These are phyloP conservation scores for Emys orbicularis DNA, from an alignment of 2,797 vertebrate genomes.

Conservation along the genomic window DNA sequence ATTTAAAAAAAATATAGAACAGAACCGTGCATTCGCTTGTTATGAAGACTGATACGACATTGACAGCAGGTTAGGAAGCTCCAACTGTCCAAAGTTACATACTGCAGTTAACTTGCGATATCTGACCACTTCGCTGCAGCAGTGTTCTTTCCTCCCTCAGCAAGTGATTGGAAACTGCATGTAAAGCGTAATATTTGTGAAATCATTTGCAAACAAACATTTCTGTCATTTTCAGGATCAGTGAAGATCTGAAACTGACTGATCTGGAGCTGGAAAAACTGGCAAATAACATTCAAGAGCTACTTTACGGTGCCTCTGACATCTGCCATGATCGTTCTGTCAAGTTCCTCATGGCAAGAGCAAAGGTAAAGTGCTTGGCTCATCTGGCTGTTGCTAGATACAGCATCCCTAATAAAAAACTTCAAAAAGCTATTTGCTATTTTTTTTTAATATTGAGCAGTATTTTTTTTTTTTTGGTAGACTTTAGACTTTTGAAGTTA, in stretches of 20 bases:
- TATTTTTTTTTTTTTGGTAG: not conserved
- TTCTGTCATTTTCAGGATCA: conserved; percentile 80
- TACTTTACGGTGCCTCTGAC: conserved; percentile 91
- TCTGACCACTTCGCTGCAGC: not conserved
- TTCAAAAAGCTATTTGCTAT: not conserved
- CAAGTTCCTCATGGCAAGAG: conserved; percentile 93
- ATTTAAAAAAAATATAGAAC: not conserved
- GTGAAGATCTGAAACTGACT: conserved; percentile 91
- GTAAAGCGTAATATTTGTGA: not conserved
- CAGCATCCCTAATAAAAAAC: not conserved
- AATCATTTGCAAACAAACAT: not conserved
- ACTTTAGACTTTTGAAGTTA: not conserved
- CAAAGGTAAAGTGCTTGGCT: conserved; percentile 86
- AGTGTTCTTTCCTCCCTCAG: not conserved
- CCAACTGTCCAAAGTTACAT: not conserved
- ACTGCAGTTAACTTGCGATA: not conserved
- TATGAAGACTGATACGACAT: not conserved
- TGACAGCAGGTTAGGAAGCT: conserved; percentile 8
- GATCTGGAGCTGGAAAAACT: conserved; percentile 92
- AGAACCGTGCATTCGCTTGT: not conserved
- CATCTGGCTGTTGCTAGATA: not conserved
- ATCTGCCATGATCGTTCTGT: conserved; percentile 96
- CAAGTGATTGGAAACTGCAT: not conserved
- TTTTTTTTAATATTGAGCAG: not conserved
- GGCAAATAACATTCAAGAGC: conserved; percentile 90